These are phyloP conservation scores for Stegana nigrithorax DNA, from an alignment of 2,888 invertebrate species.

Conservation along the genomic window DNA sequence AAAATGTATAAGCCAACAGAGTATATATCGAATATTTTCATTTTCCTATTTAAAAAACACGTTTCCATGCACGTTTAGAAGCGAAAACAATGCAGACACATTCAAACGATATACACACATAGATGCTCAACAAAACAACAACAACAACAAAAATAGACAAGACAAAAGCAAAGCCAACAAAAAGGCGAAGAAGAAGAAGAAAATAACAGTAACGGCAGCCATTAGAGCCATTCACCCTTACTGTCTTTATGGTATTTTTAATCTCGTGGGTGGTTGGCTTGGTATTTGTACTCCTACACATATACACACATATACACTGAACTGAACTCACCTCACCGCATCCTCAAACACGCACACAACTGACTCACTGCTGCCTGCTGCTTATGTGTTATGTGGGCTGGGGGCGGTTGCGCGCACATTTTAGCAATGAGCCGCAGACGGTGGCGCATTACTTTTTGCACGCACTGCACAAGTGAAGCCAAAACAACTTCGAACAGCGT, in stretches of 20 bases:
- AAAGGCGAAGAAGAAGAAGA: conserved; percentile 29
- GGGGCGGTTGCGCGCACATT: neutral
- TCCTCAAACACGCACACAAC: neutral
- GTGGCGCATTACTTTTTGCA: conserved; percentile 48
- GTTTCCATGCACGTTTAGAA: no score
- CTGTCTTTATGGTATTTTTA: conserved; percentile 67
- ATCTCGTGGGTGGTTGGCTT: conserved; percentile 63
- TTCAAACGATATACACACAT: neutral
- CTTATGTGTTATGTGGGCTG: neutral
- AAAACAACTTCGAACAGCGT: no score
- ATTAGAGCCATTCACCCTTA: conserved; percentile 64
- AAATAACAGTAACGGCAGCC: conserved; percentile 41
- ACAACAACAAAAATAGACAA: conserved; percentile 9
- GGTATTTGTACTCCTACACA: conserved; percentile 14
- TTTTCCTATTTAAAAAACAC: no score
- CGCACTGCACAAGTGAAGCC: conserved; percentile 51
- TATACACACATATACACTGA: no score
- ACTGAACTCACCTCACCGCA: conserved; percentile 19
- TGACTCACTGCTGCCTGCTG: no score
- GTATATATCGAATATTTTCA: no score
- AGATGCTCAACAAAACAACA: neutral
- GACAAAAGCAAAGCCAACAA: conserved; percentile 25
- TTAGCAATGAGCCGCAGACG: conserved; percentile 37
- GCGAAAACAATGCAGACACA: conserved; percentile 13
- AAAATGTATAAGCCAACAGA: no score